A percentile compares a stretch with the other conserved stretches of the same genome.
These are phyloP conservation scores for Ooceraea biroi DNA, from an alignment of 1,140 invertebrate genomes.

Conservation along the genomic window DNA sequence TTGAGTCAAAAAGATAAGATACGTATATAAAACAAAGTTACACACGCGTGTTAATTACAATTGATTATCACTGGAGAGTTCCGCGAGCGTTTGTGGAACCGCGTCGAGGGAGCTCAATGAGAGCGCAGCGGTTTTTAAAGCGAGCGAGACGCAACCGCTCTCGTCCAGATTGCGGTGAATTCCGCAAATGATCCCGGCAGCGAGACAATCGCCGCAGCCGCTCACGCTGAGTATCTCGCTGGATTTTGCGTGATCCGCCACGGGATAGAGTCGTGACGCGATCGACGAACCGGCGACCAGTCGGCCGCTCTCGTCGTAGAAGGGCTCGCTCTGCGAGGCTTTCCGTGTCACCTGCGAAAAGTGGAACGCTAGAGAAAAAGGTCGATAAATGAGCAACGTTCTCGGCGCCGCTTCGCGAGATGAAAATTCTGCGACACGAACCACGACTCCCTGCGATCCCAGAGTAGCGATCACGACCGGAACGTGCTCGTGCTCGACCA, in stretches of 20 bases:
- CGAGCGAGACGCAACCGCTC: conserved; percentile 83
- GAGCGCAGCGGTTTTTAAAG: conserved; percentile 85
- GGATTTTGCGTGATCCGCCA: conserved; percentile 55
- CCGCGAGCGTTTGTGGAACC: conserved; percentile 82
- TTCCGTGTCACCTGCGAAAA: conserved; percentile 77
- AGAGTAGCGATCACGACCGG: conserved; percentile 82
- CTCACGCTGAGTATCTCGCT: conserved; percentile 82
- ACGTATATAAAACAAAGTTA: no score
- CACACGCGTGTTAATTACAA: not conserved
- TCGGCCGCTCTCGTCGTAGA: conserved; percentile 74
- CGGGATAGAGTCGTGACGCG: conserved; percentile 80
- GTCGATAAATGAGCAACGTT: conserved; percentile 15
- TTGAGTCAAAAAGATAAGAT: no score
- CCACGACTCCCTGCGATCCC: conserved; percentile 83
- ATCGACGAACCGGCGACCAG: conserved; percentile 64
- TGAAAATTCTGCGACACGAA: conserved; percentile 66
- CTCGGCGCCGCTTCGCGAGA: not conserved
- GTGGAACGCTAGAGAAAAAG: no score
- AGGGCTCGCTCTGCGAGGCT: conserved; percentile 69
- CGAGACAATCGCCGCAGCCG: conserved; percentile 88
- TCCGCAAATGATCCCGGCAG: conserved; percentile 85
- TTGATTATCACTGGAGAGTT: not conserved
- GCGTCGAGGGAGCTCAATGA: conserved; percentile 85
- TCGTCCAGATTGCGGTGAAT: conserved; percentile 84
- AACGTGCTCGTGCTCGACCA: conserved; percentile 76